Evolutionary conservation across 2,113 vertebrate genomes (phyloP).

Genomic region (Lophotis ruficrista): DNA sequence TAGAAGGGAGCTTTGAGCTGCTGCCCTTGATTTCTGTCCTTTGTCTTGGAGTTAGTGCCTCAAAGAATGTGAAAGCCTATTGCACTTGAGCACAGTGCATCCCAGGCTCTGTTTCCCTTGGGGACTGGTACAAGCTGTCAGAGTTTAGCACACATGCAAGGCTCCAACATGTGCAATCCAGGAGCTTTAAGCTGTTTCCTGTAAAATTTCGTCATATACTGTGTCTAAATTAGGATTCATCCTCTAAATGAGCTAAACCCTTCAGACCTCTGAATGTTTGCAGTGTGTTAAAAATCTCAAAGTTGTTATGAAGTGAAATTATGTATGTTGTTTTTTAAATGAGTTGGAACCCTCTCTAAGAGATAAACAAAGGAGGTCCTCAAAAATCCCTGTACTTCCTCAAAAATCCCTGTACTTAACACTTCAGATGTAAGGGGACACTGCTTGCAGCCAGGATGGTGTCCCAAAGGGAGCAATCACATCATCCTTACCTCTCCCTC

Average conservation of each 20-base stretch:
- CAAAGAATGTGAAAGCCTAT: background rate
- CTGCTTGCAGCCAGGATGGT: background rate
- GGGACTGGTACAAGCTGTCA: background rate
- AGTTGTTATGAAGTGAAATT: background rate
- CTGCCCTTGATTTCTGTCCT: background rate
- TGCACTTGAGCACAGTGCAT: background rate
- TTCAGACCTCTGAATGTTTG: background rate
- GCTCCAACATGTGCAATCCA: background rate
- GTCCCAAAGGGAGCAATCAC: background rate
- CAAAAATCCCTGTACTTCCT: background rate
- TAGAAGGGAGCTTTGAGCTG: background rate
- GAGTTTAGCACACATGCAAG: background rate
- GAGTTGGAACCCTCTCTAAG: background rate
- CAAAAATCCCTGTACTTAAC: background rate
- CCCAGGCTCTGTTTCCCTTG: background rate
- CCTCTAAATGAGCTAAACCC: background rate
- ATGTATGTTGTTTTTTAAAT: background rate
- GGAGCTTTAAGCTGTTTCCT: background rate
- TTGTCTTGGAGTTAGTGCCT: background rate
- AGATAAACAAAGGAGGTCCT: background rate
- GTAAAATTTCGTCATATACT: background rate
- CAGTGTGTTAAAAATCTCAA: background rate
- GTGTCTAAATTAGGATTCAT: background rate
- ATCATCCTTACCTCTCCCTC: background rate
- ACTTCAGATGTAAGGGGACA: background rate